Conservation (phyloP, 2,113 vertebrate species). For the Microcebus griseorufus region DNA sequence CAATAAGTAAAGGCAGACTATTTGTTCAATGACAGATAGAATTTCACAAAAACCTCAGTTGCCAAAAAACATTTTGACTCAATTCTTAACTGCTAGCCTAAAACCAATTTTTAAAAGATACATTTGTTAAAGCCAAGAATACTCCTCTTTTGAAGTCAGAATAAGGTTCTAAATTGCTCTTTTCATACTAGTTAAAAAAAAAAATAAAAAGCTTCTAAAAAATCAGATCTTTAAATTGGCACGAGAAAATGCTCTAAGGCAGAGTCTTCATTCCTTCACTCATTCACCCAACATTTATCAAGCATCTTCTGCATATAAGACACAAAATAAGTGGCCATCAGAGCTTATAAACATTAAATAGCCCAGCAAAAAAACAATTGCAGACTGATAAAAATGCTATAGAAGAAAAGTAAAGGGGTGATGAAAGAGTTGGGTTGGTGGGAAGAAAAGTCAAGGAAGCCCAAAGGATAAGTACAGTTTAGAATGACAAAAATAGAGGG, state of each 20-base stretch:
- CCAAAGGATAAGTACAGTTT: background rate
- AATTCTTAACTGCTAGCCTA: constrained; percentile 45
- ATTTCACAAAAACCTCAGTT: constrained; percentile 37
- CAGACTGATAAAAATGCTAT: background rate
- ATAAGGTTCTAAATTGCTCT: constrained; percentile 48
- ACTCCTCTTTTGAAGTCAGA: constrained; percentile 51
- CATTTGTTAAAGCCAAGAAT: constrained; percentile 56
- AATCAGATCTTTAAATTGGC: constrained; percentile 13
- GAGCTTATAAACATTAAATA: background rate
- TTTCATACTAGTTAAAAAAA: constrained; percentile 25
- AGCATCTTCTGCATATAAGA: constrained; percentile 22
- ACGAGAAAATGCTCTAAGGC: constrained; percentile 29
- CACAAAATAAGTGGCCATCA: background rate
- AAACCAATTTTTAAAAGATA: constrained; percentile 40
- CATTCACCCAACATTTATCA: background rate
- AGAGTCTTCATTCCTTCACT: constrained; percentile 21
- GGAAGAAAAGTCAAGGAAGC: background rate
- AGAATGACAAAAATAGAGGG: background rate
- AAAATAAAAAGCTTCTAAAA: constrained; percentile 32
- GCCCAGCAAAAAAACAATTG: background rate
- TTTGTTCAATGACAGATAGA: background rate
- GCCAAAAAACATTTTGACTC: constrained; percentile 54
- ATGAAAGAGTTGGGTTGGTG: background rate
- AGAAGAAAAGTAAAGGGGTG: background rate
- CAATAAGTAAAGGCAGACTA: background rate